Percentiles rank a stretch among this genome's conserved stretches.
phyloP scores from a whole-genome alignment of 2,888 invertebrate genomes.

The Dicyrtomina minuta region DNA sequence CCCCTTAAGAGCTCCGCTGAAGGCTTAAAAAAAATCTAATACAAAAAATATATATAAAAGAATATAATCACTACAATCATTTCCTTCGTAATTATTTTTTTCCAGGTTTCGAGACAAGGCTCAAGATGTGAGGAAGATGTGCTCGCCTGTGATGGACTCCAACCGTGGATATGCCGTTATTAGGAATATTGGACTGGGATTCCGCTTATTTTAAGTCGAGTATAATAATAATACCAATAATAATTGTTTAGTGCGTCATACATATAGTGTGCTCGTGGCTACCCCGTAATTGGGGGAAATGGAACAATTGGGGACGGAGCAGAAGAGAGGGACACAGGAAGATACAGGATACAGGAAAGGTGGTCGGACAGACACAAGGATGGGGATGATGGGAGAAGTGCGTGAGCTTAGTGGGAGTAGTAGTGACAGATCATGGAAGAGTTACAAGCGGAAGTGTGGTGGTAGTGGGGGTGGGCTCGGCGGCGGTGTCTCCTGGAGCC shows the following conservation, averaged over 20 bases:
- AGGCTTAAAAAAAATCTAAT: too few relatives aligned
- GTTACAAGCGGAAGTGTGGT: slow-evolving; percentile 6
- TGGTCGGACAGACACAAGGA: too few relatives aligned
- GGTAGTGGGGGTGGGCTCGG: neutral
- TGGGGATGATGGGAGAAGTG: slow-evolving; percentile 1
- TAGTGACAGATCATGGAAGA: slow-evolving; percentile 9
- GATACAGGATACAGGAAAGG: too few relatives aligned
- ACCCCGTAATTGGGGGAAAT: neutral
- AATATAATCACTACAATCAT: too few relatives aligned
- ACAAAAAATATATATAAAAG: too few relatives aligned
- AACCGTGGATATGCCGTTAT: neutral
- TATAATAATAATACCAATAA: too few relatives aligned
- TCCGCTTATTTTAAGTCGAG: neutral
- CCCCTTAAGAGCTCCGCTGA: too few relatives aligned
- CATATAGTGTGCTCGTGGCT: neutral
- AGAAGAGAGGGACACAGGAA: neutral
- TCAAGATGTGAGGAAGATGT: too few relatives aligned
- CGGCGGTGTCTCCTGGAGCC: neutral
- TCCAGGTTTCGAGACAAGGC: too few relatives aligned
- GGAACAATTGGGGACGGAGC: slow-evolving; percentile 1
- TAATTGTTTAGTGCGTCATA: neutral
- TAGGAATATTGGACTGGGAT: neutral
- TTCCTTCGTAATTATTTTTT: too few relatives aligned
- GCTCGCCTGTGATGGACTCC: too few relatives aligned
- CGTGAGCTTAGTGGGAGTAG: slow-evolving; percentile 15